Conservation (phyloP, 2,797 vertebrate species). For the Sebastes hubbsi region DNA sequence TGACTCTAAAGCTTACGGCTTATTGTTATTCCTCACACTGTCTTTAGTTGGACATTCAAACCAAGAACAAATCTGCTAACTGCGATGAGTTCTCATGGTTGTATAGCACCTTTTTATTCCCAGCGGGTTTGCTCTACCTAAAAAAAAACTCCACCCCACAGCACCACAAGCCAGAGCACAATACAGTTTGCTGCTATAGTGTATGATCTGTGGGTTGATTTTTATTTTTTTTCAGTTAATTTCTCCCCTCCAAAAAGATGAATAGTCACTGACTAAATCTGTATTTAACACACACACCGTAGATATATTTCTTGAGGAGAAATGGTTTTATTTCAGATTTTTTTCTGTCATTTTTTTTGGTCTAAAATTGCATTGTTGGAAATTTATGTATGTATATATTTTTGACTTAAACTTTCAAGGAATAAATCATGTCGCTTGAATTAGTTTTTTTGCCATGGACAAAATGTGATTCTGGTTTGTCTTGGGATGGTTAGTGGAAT, state of each 20-base stretch:
- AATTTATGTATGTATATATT: constrained; percentile 74
- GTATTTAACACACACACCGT: constrained; percentile 66
- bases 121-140: constrained; percentile 38
- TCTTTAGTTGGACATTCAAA: constrained; percentile 53
- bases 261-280: constrained; percentile 63
- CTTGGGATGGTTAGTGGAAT: constrained; percentile 46
- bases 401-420: constrained; percentile 73
- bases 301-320: constrained; percentile 72
- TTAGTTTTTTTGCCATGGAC: constrained; percentile 64
- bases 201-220: constrained; percentile 60
- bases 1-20: constrained; percentile 12
- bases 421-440: constrained; percentile 79
- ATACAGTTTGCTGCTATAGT: constrained; percentile 77
- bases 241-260: constrained; percentile 32
- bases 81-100: constrained; percentile 50
- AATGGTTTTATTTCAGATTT: constrained; percentile 69
- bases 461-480: constrained; percentile 59
- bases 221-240: not conserved
- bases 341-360: constrained; percentile 59
- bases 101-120: constrained; percentile 51
- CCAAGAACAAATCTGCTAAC: constrained; percentile 74
- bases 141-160: not conserved
- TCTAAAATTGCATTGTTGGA: constrained; percentile 71
- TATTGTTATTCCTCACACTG: constrained; percentile 11
- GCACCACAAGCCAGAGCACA: constrained; percentile 71